These are phyloP conservation scores for Clepsis dumicolana DNA, from an alignment of 2,888 invertebrate species.

Conservation along the genomic window DNA sequence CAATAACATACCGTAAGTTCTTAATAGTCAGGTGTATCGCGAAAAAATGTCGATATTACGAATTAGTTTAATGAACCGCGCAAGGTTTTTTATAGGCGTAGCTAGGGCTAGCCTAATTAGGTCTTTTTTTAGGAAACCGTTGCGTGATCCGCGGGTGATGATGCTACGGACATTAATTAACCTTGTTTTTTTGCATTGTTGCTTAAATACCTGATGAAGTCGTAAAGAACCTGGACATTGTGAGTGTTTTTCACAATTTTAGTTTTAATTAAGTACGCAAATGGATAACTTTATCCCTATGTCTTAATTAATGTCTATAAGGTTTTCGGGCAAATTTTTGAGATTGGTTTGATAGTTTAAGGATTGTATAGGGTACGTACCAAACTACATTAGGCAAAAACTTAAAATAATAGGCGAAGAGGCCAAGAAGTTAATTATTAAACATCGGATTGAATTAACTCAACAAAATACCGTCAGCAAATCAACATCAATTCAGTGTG, in stretches of 20 bases:
- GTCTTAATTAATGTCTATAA: no score
- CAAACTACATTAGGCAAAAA: no score
- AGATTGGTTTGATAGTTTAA: no score
- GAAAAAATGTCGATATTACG: conserved; percentile 3
- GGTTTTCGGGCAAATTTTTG: no score
- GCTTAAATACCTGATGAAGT: neutral
- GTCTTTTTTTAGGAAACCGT: conserved; percentile 18
- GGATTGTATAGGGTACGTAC: no score
- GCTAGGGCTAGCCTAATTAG: conserved; percentile 29
- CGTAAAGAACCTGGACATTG: neutral
- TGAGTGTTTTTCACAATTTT: neutral
- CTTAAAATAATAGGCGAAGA: no score
- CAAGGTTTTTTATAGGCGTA: conserved; percentile 21
- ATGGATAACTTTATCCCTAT: no score
- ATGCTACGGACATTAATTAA: neutral
- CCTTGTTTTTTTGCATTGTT: conserved; percentile 9
- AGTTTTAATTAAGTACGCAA: neutral
- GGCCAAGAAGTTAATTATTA: no score
- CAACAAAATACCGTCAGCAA: neutral
- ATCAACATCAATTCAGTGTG: neutral
- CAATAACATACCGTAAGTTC: conserved; percentile 27
- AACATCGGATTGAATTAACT: no score
- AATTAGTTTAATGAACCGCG: neutral
- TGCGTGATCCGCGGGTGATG: conserved; percentile 21
- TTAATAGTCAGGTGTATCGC: conserved; percentile 26